Percentiles rank a stretch among this genome's conserved stretches.
Evolutionary conservation across 2,888 invertebrate genomes (phyloP).

Genomic region (Drosophila paracracens): DNA sequence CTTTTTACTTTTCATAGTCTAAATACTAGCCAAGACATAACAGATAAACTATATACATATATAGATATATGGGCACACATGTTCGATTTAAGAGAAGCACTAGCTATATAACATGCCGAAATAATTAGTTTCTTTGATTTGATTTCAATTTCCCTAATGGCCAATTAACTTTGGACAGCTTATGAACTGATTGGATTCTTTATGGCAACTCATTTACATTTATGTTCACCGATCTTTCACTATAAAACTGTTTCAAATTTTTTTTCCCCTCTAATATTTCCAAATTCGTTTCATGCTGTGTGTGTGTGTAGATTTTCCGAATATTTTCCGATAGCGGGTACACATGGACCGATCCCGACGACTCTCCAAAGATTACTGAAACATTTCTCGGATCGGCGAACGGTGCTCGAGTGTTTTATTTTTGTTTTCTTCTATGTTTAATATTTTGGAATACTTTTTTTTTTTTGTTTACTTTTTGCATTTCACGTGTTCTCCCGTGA

Average conservation of each 20-base stretch:
- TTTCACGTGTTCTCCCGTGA: slow-evolving; percentile 39
- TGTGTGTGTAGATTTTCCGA: slow-evolving; percentile 14
- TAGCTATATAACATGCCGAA: slow-evolving; percentile 55
- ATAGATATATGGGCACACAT: slow-evolving; percentile 1
- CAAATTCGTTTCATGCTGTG: slow-evolving; percentile 47
- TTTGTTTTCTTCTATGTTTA: slow-evolving; percentile 40
- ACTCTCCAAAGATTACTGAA: slow-evolving; percentile 63
- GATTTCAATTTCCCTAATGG: slow-evolving; percentile 40
- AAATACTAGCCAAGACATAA: slow-evolving; percentile 45
- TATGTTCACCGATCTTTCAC: slow-evolving; percentile 28
- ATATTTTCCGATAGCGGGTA: slow-evolving; percentile 13
- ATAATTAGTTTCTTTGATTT: slow-evolving; percentile 63
- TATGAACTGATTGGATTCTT: slow-evolving; percentile 46
- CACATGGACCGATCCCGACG: slow-evolving; percentile 51
- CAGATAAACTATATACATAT: slow-evolving; percentile 9
- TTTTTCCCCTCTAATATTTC: slow-evolving; percentile 20
- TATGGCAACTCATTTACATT: slow-evolving; percentile 58
- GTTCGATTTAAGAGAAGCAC: slow-evolving; percentile 1
- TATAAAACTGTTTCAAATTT: slow-evolving; percentile 5
- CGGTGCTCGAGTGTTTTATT: slow-evolving; percentile 50
- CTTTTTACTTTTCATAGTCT: slow-evolving; percentile 51
- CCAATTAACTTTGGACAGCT: slow-evolving; percentile 45
- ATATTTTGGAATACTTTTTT: slow-evolving; percentile 62
- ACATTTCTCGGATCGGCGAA: slow-evolving; percentile 35
- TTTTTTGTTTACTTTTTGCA: slow-evolving; percentile 60